Percentiles rank a stretch among this genome's conserved stretches.
These are phyloP conservation scores for Acomys russatus DNA, from an alignment of 2,797 vertebrate species.

Conservation along the genomic window DNA sequence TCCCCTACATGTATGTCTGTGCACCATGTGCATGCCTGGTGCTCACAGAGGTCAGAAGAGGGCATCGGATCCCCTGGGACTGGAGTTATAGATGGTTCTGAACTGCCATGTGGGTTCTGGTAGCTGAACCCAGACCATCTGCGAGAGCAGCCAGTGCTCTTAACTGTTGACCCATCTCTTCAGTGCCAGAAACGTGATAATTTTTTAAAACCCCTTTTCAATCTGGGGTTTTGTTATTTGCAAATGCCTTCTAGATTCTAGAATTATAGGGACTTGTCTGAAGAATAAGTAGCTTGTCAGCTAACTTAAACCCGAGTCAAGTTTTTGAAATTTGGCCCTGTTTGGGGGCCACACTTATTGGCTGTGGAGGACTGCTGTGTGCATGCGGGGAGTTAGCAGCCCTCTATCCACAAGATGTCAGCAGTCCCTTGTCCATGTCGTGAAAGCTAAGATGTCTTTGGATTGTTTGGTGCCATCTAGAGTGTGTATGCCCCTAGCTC, in stretches of 20 bases:
- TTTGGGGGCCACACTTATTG: not conserved
- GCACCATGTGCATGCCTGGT: not conserved
- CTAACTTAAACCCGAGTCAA: not conserved
- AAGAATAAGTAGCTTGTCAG: not conserved
- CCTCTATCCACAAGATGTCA: not conserved
- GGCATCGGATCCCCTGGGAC: not conserved
- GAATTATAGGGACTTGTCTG: not conserved
- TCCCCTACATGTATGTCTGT: not conserved
- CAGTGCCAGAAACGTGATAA: not conserved
- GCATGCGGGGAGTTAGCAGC: not conserved
- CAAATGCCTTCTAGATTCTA: slow-evolving; percentile 1
- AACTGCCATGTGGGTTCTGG: not conserved
- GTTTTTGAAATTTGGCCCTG: not conserved
- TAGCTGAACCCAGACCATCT: not conserved
- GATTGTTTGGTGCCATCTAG: not conserved
- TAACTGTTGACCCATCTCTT: not conserved
- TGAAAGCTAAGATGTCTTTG: not conserved
- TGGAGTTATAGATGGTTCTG: not conserved
- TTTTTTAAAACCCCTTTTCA: not conserved
- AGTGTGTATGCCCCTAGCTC: not conserved
- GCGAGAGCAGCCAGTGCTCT: not conserved
- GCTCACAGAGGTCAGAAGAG: not conserved
- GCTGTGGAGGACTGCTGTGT: not conserved
- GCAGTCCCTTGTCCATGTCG: not conserved
- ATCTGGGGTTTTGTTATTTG: slow-evolving; percentile 21